Conservation (phyloP, 2,888 invertebrate genomes). For the Perdita meconis region DNA sequence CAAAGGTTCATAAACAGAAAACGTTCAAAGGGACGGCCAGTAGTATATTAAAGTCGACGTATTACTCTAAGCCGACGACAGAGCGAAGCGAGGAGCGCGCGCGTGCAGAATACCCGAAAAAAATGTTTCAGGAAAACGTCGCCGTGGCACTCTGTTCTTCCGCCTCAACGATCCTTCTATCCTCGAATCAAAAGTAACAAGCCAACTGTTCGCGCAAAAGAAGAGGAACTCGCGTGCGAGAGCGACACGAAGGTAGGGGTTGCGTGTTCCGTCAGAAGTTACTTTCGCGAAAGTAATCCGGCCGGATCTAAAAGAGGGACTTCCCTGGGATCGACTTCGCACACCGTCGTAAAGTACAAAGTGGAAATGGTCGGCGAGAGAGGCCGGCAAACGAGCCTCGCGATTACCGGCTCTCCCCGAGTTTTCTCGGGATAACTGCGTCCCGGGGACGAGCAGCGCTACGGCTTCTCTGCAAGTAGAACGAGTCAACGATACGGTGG, state of each 20-base stretch:
- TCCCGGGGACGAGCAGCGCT: conserved; percentile 8
- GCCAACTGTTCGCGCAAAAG: conserved; percentile 21
- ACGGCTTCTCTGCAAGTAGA: not conserved
- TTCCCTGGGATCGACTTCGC: conserved; percentile 30
- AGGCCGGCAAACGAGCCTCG: conserved; percentile 34
- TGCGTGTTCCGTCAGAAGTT: conserved; percentile 23
- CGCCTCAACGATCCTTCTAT: not conserved
- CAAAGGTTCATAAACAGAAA: too few species aligned
- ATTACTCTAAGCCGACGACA: too few species aligned
- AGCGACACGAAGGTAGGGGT: conserved; percentile 17
- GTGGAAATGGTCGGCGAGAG: conserved; percentile 39
- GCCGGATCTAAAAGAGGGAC: conserved; percentile 45
- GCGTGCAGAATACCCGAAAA: too few species aligned
- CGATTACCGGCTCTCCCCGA: conserved; percentile 13
- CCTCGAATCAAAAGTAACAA: conserved; percentile 38
- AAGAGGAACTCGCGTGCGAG: conserved; percentile 23
- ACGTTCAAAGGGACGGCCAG: too few species aligned
- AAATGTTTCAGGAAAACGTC: not conserved
- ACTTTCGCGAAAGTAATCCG: conserved; percentile 30
- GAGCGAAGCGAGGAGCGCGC: too few species aligned
- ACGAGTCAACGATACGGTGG: too few species aligned
- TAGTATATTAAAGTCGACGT: too few species aligned
- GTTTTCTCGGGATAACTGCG: conserved; percentile 27
- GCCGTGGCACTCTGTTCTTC: not conserved
- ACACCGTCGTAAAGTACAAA: conserved; percentile 33